Evolutionary conservation across 1,140 invertebrate species (phyloP).

Genomic region (Arctopsyche grandis): DNA sequence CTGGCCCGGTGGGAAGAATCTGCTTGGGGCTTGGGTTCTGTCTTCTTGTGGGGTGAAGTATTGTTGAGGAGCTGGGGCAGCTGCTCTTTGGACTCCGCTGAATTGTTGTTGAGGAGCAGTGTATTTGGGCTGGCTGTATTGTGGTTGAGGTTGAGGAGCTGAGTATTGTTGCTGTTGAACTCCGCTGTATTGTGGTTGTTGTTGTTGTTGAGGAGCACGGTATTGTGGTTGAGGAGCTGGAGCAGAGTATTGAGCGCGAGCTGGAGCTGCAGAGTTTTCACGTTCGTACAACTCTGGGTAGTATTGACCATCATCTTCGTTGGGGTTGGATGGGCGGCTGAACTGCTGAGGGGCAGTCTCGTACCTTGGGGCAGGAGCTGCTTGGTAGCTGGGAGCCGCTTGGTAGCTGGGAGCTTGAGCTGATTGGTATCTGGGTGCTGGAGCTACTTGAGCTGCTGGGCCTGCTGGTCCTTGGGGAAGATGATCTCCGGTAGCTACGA

Average conservation of each 20-base stretch:
- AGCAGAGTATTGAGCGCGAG: slow-evolving; percentile 61
- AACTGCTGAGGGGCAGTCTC: slow-evolving; percentile 56
- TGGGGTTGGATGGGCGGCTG: slow-evolving; percentile 63
- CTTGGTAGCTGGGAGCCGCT: slow-evolving; percentile 15
- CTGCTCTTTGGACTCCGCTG: slow-evolving; percentile 60
- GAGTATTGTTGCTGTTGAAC: slow-evolving; percentile 57
- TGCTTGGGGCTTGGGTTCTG: slow-evolving; percentile 74
- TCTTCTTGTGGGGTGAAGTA: slow-evolving; percentile 67
- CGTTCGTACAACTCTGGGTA: slow-evolving; percentile 65
- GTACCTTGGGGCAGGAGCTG: slow-evolving; percentile 62
- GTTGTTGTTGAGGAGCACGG: slow-evolving; percentile 56
- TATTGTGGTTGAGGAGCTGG: slow-evolving; percentile 62
- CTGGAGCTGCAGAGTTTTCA: slow-evolving; percentile 61
- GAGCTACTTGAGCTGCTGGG: slow-evolving; percentile 70
- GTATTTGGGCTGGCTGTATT: slow-evolving; percentile 55
- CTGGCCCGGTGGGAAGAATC: slow-evolving; percentile 84
- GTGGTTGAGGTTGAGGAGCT: slow-evolving; percentile 57
- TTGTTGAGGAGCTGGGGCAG: slow-evolving; percentile 56
- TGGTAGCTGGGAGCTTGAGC: not conserved
- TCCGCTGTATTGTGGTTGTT: slow-evolving; percentile 63
- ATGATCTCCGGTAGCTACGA: slow-evolving; percentile 81
- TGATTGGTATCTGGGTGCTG: too few species aligned
- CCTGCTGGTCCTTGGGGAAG: slow-evolving; percentile 76
- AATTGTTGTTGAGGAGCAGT: slow-evolving; percentile 62
- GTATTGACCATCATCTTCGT: slow-evolving; percentile 69